Conservation (phyloP, 2,888 invertebrate genomes). For the Agapetus fuscipes region DNA sequence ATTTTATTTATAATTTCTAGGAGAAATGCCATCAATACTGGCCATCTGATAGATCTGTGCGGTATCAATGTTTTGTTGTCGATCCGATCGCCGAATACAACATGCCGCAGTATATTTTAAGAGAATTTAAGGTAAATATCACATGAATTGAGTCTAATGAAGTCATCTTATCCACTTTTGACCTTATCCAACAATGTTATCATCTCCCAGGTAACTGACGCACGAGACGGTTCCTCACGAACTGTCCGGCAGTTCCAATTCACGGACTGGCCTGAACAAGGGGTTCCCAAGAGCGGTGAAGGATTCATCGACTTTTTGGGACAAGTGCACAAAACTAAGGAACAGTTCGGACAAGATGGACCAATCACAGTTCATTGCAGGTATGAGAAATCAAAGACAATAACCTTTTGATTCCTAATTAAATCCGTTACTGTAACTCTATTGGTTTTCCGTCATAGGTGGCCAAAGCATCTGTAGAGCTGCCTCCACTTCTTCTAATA, state of each 20-base stretch:
- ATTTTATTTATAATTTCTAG: conserved; percentile 40
- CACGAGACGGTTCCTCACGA: conserved; percentile 91
- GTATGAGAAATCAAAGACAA: conserved; percentile 37
- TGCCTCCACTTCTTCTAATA: too few species aligned
- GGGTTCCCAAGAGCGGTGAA: conserved; percentile 96
- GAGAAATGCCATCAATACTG: conserved; percentile 99
- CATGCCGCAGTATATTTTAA: conserved; percentile 97
- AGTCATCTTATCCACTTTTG: neutral
- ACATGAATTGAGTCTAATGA: too few species aligned
- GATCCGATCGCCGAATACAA: conserved; percentile 99
- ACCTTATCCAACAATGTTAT: neutral
- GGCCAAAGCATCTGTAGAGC: too few species aligned
- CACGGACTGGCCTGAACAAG: conserved; percentile 93
- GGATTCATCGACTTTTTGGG: conserved; percentile 99
- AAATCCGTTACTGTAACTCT: too few species aligned
- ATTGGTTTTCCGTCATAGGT: too few species aligned
- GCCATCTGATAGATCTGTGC: conserved; percentile 95
- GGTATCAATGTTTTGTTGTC: conserved; percentile 96
- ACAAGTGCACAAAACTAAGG: conserved; percentile 99
- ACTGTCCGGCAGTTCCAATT: conserved; percentile 95
- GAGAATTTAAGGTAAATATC: conserved; percentile 83
- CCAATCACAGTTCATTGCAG: conserved; percentile 98
- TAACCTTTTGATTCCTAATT: too few species aligned
- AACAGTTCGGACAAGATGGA: conserved; percentile 98
- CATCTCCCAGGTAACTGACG: conserved; percentile 71